These are phyloP conservation scores for Cerastoderma edule DNA, from an alignment of 2,888 invertebrate species.

Conservation along the genomic window DNA sequence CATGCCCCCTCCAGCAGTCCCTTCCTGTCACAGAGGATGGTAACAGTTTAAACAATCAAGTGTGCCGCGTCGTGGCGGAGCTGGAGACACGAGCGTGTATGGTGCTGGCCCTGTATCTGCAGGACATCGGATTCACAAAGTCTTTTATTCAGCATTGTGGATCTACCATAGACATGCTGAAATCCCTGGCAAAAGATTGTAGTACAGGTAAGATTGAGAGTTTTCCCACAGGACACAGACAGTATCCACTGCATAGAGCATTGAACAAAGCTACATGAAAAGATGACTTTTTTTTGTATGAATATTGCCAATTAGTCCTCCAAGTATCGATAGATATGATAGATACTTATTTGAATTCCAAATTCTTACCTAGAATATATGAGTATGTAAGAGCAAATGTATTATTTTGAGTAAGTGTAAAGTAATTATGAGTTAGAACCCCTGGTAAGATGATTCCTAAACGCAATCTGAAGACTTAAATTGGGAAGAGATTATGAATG, in stretches of 20 bases:
- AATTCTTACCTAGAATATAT: too few species aligned
- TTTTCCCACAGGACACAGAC: not conserved
- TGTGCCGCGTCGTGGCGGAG: slow-evolving; percentile 83
- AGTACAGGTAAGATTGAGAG: slow-evolving; percentile 68
- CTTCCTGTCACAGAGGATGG: slow-evolving; percentile 79
- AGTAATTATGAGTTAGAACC: too few species aligned
- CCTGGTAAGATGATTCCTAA: too few species aligned
- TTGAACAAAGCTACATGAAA: not conserved
- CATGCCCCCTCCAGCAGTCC: slow-evolving; percentile 75
- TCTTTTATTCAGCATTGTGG: slow-evolving; percentile 81
- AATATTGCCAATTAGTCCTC: not conserved
- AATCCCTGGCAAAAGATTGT: slow-evolving; percentile 82
- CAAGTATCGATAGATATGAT: not conserved
- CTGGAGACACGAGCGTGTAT: slow-evolving; percentile 82
- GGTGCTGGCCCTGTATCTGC: slow-evolving; percentile 80
- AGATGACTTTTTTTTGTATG: not conserved
- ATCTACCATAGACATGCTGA: slow-evolving; percentile 81
- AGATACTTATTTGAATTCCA: too few species aligned
- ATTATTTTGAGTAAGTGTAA: too few species aligned
- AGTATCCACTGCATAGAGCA: not conserved
- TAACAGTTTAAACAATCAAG: slow-evolving; percentile 79
- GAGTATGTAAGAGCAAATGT: not conserved
- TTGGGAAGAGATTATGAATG: too few species aligned
- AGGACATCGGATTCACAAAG: slow-evolving; percentile 79
- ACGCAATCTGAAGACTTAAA: too few species aligned